phyloP scores from a whole-genome alignment of 2,888 invertebrate genomes.

The Zonitis immaculata region DNA sequence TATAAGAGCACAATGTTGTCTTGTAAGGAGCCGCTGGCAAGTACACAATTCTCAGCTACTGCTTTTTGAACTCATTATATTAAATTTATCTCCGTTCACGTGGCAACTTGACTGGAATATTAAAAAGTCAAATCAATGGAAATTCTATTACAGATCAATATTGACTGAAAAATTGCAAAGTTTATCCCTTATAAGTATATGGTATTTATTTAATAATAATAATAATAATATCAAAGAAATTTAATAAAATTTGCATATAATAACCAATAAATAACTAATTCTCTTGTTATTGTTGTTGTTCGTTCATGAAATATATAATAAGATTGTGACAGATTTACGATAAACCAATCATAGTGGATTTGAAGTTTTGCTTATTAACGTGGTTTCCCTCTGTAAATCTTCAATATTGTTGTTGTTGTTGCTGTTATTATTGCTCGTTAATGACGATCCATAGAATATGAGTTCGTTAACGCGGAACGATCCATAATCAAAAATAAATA shows the following conservation, averaged over 20 bases:
- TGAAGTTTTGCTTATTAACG: not conserved
- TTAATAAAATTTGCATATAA: not conserved
- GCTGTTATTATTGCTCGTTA: not conserved
- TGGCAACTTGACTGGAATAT: conserved; percentile 37
- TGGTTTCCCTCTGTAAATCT: not conserved
- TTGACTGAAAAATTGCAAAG: not conserved
- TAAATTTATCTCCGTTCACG: conserved; percentile 39
- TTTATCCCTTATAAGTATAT: not conserved
- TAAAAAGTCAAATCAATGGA: conserved; percentile 1
- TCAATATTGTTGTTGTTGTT: not conserved
- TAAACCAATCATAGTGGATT: not conserved
- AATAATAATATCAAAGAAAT: no score
- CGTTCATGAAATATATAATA: not conserved
- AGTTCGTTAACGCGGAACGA: conserved; percentile 13
- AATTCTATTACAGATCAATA: not conserved
- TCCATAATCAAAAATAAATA: conserved; percentile 4
- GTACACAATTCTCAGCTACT: conserved; percentile 29
- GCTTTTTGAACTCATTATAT: conserved; percentile 39
- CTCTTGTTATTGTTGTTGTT: not conserved
- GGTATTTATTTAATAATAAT: no score
- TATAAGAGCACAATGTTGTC: conserved; percentile 36
- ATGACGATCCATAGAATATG: conserved; percentile 11
- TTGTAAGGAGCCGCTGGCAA: conserved; percentile 34
- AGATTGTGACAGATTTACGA: not conserved
- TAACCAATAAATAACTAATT: not conserved